A percentile compares a stretch with the other conserved stretches of the same genome.
These are phyloP conservation scores for Drosophila repleta DNA, from an alignment of 1,140 invertebrate genomes.

Conservation along the genomic window DNA sequence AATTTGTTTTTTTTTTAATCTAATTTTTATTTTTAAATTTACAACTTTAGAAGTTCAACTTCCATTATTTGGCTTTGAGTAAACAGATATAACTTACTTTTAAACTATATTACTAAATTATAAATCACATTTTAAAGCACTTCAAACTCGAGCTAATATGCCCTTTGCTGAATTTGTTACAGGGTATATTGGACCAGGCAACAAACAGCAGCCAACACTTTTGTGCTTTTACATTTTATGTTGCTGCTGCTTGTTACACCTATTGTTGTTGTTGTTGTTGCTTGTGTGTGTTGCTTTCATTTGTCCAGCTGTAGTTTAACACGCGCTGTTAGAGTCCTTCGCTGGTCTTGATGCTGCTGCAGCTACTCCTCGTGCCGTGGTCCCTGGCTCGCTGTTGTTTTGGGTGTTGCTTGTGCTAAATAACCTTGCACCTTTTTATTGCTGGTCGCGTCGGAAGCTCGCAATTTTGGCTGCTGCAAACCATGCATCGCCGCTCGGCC, in stretches of 20 bases:
- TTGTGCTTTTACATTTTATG: conserved; percentile 78
- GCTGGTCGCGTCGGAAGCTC: conserved; percentile 73
- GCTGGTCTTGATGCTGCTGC: conserved; percentile 17
- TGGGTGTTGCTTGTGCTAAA: conserved; percentile 73
- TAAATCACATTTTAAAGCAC: background rate
- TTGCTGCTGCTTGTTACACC: conserved; percentile 69
- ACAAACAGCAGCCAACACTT: conserved; percentile 62
- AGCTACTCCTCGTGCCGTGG: conserved; percentile 1
- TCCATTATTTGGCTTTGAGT: no score
- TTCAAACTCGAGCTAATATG: background rate
- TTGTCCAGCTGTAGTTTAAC: conserved; percentile 78
- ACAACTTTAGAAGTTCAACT: no score
- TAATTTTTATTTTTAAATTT: no score
- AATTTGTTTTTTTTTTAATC: no score
- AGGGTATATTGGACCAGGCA: conserved; percentile 34
- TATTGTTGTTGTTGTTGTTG: conserved; percentile 47
- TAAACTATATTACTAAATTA: no score
- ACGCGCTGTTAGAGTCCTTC: conserved; percentile 66
- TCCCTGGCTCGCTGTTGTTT: conserved; percentile 37
- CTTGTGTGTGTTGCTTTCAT: conserved; percentile 62
- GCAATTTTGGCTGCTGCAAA: conserved; percentile 62
- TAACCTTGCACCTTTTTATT: conserved; percentile 82
- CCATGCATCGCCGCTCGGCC: conserved; percentile 37
- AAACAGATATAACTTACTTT: no score
- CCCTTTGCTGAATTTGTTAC: background rate